Percentiles rank a stretch among this genome's conserved stretches.
These are phyloP conservation scores for Condylura cristata DNA, from an alignment of 2,113 vertebrate species.

Conservation along the genomic window DNA sequence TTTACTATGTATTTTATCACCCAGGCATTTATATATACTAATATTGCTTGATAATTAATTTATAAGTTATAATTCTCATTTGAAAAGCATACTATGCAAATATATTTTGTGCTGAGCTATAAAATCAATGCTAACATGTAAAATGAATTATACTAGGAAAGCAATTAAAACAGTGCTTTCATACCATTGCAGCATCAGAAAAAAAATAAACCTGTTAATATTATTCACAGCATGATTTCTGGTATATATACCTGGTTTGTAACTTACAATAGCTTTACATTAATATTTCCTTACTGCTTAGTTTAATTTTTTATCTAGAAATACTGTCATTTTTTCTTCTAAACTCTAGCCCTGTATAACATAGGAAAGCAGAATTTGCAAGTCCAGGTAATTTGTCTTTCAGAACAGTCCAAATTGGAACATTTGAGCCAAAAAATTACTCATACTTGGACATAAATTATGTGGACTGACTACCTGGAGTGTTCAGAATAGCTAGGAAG, in stretches of 20 bases:
- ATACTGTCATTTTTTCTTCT: neutral
- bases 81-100: conserved; percentile 47
- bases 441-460: neutral
- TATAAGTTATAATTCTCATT: conserved; percentile 57
- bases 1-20: conserved; percentile 38
- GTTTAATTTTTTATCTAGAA: conserved; percentile 49
- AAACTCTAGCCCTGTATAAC: neutral
- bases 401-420: neutral
- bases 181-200: neutral
- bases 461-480: neutral
- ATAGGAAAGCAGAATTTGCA: neutral
- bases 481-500: neutral
- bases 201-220: neutral
- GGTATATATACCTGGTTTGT: neutral
- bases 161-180: neutral
- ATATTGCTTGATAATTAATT: conserved; percentile 49
- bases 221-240: neutral
- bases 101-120: conserved; percentile 37
- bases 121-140: conserved; percentile 47
- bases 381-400: neutral
- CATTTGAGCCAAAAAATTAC: neutral
- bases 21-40: neutral
- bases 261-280: conserved; percentile 24
- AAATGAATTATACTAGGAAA: conserved; percentile 52
- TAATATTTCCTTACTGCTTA: conserved; percentile 51